Base-by-base conservation (phyloP, 2,888 invertebrate species). In the Fragum fragum region DNA sequence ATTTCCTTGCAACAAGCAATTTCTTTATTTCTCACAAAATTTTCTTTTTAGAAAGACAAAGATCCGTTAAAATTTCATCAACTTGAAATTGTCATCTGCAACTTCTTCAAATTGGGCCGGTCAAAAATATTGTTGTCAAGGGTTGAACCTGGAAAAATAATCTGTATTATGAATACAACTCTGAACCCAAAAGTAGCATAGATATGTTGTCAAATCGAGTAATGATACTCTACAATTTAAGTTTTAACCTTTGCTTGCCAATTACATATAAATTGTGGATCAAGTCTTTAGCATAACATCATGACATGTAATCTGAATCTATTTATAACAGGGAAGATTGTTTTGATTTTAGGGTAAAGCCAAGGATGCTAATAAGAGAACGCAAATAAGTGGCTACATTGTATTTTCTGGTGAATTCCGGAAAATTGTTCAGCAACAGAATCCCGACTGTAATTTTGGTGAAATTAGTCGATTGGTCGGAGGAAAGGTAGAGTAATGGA, bases 371-470 rank as follows among this genome's bases (percentile, higher is more conserved):
- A 66, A 69, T 36, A 89, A 89, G 76, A 86, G 91, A 68, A 88
- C 92, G 63, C 92, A 93, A 80, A 92, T 93, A 28, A 99, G 99
- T 81, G 99, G 99, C 11, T 99, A 99, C 95, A 99, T 99, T 89
- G 96, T 99, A 81, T 99, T 99, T 95, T 99, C 99, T 57, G 97
- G 99, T 92, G 99, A 99, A 95, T 97, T 98, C 68, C 96, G 99
- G 75, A 98, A 98, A 94, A 96, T 97, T 73, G 97, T 99, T 87
- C 97, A 98, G 86, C 97, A 97, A 90, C 98, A 97, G 93, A 98
- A 99, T 95, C 99, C 99, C 0, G 98, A 98, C 81, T 97, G 97
- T 75, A 97, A 97, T 5, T 99, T 99, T 95, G 99, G 99, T 92
- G 96, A 97, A 95, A 96, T 96, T 90, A 96, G 96, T 94, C 95